Percentiles rank a stretch among this genome's conserved stretches.
Conservation (phyloP, 2,113 vertebrate species). For the Ahaetulla prasina region DNA sequence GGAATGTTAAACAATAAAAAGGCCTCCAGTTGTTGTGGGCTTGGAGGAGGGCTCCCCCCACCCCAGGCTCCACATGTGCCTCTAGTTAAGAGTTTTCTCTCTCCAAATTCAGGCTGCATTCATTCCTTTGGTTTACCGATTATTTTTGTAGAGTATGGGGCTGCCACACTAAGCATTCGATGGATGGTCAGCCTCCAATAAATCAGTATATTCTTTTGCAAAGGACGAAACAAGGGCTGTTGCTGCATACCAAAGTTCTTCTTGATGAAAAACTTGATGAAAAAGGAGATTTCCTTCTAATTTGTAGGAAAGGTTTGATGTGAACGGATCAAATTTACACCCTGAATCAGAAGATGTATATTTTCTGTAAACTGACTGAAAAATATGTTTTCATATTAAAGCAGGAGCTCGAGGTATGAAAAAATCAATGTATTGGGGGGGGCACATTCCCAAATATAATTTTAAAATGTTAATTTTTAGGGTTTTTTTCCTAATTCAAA, state of each 20-base stretch:
- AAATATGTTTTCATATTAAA: background rate
- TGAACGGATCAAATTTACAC: background rate
- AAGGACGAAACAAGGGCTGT: background rate
- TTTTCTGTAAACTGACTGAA: background rate
- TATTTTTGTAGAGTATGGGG: background rate
- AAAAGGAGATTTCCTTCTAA: background rate
- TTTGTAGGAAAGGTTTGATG: background rate
- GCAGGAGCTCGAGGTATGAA: background rate
- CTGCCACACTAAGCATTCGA: background rate
- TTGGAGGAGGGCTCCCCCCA: background rate
- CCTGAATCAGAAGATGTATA: too few species aligned
- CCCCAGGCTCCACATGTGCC: background rate
- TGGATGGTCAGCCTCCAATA: background rate
- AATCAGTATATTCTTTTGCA: background rate
- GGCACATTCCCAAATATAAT: background rate
- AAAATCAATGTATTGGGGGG: background rate
- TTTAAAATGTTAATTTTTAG: background rate
- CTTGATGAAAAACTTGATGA: background rate
- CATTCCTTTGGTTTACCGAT: background rate
- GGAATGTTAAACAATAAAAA: conserved; percentile 70
- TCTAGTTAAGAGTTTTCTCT: background rate
- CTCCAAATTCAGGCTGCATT: background rate
- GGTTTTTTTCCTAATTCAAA: background rate
- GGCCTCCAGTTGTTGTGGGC: conserved; percentile 59
- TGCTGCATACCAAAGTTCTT: background rate